Base-by-base conservation (phyloP, 2,797 vertebrate genomes). In the Botia almorhae region DNA sequence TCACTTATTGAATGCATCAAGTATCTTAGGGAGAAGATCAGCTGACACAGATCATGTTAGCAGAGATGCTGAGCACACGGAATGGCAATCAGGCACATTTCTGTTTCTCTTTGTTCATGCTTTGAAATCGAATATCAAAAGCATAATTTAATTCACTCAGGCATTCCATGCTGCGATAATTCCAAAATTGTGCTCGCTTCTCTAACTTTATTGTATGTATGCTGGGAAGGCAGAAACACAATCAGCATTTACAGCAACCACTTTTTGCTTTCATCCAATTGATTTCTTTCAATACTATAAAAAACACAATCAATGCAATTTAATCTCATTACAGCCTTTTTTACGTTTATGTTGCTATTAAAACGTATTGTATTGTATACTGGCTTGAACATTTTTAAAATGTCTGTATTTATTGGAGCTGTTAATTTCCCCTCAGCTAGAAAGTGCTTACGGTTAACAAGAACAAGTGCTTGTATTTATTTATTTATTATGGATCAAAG, bases 1-100 rank as follows among this genome's bases (percentile, higher is more conserved):
- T 75, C 74, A 74, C 75, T 79, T 39, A 69, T 76, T 69, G 55
- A 64, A 78, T 64, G 86, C 81, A 87, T 79, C 61, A 74, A 21
- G 39, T 56, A 80, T 64, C 33, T 65, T 6, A 4, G 13, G 71
- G 58, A 79, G 65, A 71, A 67, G 19, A 80, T 80, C 58, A 56
- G 78, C 60, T 72, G 77, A 80, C 58, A 56, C 19, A 19, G 60
- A 48, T 64, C 48, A 56, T 29, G 69, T 53, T 65, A 46, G 69
- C 58, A 80, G 69, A 73, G 69, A 73, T 80, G 60, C 69, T 14
- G 19, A 29, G 48, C 8, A 3, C 43, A 51, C 0, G 4, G 23
- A n/a, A 69, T 4, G 0, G 1, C 23, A 50, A 51, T 61, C 65
- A 21, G 39, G 55, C n/a, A 43, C 29, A 78, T 79, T 77, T 77